A percentile compares a stretch with the other conserved stretches of the same genome.
Evolutionary conservation across 2,113 vertebrate species (phyloP).

Genomic region (Pimephales promelas): DNA sequence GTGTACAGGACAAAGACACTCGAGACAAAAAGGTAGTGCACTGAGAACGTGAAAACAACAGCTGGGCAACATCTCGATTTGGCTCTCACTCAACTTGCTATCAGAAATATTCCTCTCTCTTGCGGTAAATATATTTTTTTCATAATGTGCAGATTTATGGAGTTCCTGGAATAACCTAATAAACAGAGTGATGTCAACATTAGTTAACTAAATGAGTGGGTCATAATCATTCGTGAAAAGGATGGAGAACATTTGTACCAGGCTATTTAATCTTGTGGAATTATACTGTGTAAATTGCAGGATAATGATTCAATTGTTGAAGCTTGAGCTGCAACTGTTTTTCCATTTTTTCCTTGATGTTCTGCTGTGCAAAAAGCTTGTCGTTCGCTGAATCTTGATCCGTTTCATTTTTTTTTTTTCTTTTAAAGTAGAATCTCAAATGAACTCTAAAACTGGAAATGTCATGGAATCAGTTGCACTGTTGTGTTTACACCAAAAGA

Average conservation of each 20-base stretch:
- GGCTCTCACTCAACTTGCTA: conserved; percentile 12
- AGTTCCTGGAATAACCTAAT: conserved; percentile 22
- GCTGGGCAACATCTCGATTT: conserved; percentile 13
- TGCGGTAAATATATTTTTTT: not conserved
- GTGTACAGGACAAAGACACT: not conserved
- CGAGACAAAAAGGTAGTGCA: not conserved
- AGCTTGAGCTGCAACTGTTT: not conserved
- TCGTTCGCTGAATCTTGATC: not conserved
- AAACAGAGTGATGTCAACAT: conserved; percentile 1
- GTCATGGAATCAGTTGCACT: conserved; percentile 30
- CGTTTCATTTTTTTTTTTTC: not conserved
- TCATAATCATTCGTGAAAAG: not conserved
- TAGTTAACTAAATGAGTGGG: conserved; percentile 23
- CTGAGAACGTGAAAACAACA: conserved; percentile 10
- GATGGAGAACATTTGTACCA: not conserved
- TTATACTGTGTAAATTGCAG: conserved; percentile 25
- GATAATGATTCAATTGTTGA: conserved; percentile 17
- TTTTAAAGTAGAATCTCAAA: not conserved
- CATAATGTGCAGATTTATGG: not conserved
- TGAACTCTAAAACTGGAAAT: not conserved
- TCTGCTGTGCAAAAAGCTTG: not conserved
- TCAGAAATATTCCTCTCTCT: not conserved
- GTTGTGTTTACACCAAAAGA: conserved; percentile 23
- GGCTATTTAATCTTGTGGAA: no score
- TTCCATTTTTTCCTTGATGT: not conserved